Evolutionary conservation across 2,888 invertebrate species (phyloP).

Genomic region (Eremobia ochroleuca): DNA sequence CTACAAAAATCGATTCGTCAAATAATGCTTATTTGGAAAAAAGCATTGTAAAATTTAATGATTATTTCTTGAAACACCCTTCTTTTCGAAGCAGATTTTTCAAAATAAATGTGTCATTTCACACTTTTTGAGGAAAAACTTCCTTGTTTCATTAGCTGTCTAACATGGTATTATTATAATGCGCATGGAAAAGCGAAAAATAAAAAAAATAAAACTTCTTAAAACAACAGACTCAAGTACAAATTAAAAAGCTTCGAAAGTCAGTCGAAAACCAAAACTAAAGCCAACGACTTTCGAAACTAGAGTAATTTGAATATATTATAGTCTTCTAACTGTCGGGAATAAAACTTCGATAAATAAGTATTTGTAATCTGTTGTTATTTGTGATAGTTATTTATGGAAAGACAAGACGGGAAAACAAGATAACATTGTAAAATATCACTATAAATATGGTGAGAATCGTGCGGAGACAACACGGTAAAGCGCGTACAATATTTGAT

Average conservation of each 20-base stretch:
- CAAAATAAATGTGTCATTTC: background rate
- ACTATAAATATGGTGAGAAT: background rate
- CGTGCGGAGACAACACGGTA: background rate
- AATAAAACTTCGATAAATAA: background rate
- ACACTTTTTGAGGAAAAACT: background rate
- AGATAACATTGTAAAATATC: background rate
- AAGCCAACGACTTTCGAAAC: background rate
- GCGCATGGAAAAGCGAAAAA: background rate
- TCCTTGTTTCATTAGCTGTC: background rate
- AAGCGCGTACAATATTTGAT: background rate
- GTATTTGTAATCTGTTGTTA: conserved; percentile 8
- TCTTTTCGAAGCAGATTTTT: background rate
- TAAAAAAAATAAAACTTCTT: background rate
- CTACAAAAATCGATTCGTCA: background rate
- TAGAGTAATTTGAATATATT: background rate
- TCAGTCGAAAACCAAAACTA: background rate
- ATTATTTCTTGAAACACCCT: background rate
- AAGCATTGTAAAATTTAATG: background rate
- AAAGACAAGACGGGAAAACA: background rate
- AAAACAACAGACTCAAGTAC: background rate
- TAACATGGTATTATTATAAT: background rate
- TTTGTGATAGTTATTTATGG: background rate
- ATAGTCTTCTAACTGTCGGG: background rate
- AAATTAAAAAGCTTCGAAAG: background rate
- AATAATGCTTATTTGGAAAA: background rate